phyloP scores from a whole-genome alignment of 2,113 vertebrate species.

The Cairina moschata region DNA sequence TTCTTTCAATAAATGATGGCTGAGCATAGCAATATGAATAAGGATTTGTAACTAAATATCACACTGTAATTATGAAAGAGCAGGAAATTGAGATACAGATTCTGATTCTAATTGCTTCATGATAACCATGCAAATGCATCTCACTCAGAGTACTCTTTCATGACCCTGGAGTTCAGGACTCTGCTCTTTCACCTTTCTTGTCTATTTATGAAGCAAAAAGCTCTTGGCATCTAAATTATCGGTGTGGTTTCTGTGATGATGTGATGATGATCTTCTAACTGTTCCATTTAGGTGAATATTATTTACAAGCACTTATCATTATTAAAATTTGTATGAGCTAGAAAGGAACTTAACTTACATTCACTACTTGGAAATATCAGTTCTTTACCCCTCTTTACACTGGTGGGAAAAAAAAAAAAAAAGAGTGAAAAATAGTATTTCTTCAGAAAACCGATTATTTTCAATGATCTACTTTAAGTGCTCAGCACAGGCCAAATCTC shows the following conservation, averaged over 20 bases:
- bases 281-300: neutral
- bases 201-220: constrained; percentile 1
- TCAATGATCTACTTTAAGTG: neutral
- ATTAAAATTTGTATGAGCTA: neutral
- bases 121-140: constrained; percentile 37
- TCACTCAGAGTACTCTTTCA: constrained; percentile 30
- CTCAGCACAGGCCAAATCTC: neutral
- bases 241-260: neutral
- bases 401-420: neutral
- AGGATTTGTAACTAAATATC: constrained; percentile 52
- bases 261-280: neutral
- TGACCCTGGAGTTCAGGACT: neutral
- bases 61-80: constrained; percentile 46
- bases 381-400: neutral
- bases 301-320: neutral
- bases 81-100: constrained; percentile 58
- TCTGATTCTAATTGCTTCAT: constrained; percentile 54
- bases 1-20: constrained; percentile 58
- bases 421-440: neutral
- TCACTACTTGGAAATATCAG: neutral
- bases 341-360: neutral
- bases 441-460: neutral
- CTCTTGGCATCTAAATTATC: neutral
- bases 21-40: constrained; percentile 52
- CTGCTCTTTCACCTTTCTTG: neutral